phyloP scores from a whole-genome alignment of 2,888 invertebrate genomes.

The Neocrepidodera transversa region DNA sequence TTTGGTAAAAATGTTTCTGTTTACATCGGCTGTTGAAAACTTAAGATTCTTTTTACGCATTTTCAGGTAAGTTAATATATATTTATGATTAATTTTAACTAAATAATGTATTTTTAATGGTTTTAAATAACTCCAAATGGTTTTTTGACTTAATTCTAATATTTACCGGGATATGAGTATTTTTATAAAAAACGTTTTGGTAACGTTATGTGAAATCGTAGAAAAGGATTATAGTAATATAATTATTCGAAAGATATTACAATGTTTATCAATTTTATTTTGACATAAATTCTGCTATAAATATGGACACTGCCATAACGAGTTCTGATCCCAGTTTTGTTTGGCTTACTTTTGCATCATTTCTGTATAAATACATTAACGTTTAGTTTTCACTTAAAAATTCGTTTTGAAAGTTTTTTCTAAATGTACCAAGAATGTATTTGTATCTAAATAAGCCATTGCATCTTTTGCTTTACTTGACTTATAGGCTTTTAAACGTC shows the following conservation, averaged over 20 bases:
- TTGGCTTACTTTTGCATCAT: background rate
- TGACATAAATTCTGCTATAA: slow-evolving; percentile 18
- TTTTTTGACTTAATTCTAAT: background rate
- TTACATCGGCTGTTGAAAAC: slow-evolving; percentile 76
- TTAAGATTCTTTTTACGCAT: slow-evolving; percentile 70
- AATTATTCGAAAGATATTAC: background rate
- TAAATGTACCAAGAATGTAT: no score
- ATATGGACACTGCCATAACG: slow-evolving; percentile 12
- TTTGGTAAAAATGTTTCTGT: slow-evolving; percentile 71
- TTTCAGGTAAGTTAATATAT: slow-evolving; percentile 61
- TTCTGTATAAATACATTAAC: no score
- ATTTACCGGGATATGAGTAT: slow-evolving; percentile 1
- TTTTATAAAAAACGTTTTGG: background rate
- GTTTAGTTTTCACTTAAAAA: no score
- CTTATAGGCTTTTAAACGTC: no score
- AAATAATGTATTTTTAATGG: background rate
- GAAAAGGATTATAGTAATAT: no score
- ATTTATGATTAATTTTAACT: background rate
- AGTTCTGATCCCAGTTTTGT: slow-evolving; percentile 6
- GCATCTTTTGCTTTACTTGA: no score
- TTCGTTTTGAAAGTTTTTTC: no score
- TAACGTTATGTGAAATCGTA: background rate
- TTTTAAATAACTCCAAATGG: background rate
- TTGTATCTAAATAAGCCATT: no score
- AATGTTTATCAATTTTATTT: slow-evolving; percentile 7